Evolutionary conservation across 1,140 invertebrate species (phyloP).

Genomic region (Drosophila funebris): DNA sequence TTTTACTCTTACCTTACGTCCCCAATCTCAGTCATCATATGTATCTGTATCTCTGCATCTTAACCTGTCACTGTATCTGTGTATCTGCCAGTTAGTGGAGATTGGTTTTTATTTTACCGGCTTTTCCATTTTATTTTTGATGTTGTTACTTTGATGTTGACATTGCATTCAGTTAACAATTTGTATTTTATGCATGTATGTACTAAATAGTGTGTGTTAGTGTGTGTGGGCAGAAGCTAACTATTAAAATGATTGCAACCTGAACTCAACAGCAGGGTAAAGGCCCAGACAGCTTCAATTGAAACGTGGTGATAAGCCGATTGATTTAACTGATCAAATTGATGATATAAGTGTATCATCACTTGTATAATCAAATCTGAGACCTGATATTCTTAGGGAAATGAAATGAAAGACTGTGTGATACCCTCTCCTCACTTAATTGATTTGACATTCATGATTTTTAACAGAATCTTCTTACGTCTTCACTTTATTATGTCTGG

Average conservation of each 20-base stretch:
- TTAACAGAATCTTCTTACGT: too few species aligned
- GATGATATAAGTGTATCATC: slow-evolving; percentile 12
- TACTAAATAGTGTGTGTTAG: background rate
- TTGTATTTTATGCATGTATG: slow-evolving; percentile 1
- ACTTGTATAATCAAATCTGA: background rate
- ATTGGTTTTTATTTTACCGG: slow-evolving; percentile 31
- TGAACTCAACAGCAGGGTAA: slow-evolving; percentile 13
- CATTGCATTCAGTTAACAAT: slow-evolving; percentile 13
- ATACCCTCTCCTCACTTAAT: too few species aligned
- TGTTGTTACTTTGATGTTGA: slow-evolving; percentile 24
- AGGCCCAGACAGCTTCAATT: slow-evolving; percentile 17
- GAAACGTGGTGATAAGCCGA: slow-evolving; percentile 30
- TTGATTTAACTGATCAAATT: slow-evolving; percentile 23
- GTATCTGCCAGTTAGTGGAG: slow-evolving; percentile 19
- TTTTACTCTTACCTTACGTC: slow-evolving; percentile 3
- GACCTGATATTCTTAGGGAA: background rate
- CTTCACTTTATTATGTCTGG: too few species aligned
- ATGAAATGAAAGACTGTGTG: background rate
- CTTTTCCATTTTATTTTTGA: slow-evolving; percentile 15
- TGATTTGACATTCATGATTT: too few species aligned
- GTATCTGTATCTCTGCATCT: slow-evolving; percentile 15
- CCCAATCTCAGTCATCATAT: background rate
- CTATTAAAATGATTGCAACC: slow-evolving; percentile 33
- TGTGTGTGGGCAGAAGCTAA: background rate
- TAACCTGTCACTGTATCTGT: background rate